These are phyloP conservation scores for Hipposideros armiger DNA, from an alignment of 2,113 vertebrate species.

Conservation along the genomic window DNA sequence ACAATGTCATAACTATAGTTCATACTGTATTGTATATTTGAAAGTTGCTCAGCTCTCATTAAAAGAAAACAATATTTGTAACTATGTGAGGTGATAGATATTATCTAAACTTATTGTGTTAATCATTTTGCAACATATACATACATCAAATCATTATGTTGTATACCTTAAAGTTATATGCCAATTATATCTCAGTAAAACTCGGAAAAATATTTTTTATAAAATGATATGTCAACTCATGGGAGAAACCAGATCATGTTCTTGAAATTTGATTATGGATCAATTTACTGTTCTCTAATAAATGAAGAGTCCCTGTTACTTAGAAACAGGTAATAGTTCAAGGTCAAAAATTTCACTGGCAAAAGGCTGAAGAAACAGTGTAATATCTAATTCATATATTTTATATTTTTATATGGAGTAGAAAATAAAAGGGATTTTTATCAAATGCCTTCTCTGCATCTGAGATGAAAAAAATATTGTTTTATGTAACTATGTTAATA, in stretches of 20 bases:
- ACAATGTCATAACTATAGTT: background rate
- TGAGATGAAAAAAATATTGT: background rate
- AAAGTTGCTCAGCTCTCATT: background rate
- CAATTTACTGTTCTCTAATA: background rate
- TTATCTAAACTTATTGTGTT: background rate
- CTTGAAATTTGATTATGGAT: background rate
- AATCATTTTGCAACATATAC: background rate
- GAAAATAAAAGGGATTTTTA: background rate
- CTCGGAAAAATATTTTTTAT: background rate
- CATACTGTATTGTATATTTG: background rate
- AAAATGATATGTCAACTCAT: background rate
- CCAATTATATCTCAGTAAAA: conserved; percentile 15
- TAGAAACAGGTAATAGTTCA: background rate
- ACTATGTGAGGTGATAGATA: background rate
- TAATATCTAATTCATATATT: background rate
- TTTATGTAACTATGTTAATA: background rate
- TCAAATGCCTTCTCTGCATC: background rate
- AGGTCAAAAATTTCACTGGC: background rate
- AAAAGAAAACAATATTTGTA: background rate
- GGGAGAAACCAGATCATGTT: background rate
- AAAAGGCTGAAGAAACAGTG: background rate
- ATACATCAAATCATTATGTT: background rate
- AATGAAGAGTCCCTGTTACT: background rate
- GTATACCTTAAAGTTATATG: background rate
- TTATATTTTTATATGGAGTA: background rate